phyloP scores from a whole-genome alignment of 2,888 invertebrate genomes.

The Perithous albicinctus region DNA sequence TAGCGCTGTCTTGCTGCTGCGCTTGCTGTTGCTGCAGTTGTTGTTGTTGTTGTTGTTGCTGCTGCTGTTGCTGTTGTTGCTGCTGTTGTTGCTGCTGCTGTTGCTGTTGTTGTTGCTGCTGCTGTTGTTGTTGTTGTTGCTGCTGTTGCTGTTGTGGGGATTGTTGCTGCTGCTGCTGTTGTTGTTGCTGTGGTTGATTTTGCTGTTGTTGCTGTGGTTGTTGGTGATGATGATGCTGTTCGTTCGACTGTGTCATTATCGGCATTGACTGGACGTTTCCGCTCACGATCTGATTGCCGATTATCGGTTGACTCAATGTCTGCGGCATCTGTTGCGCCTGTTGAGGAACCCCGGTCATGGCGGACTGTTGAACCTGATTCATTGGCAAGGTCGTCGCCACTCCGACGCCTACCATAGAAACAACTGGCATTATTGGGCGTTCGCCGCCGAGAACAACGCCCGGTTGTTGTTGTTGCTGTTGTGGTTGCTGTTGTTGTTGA shows the following conservation, averaged over 20 bases:
- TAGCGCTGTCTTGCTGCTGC: slow-evolving; percentile 68
- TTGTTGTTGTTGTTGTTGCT: slow-evolving; percentile 78
- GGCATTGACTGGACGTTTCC: slow-evolving; percentile 78
- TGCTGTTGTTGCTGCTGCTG: slow-evolving; percentile 66
- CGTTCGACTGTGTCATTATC: slow-evolving; percentile 74
- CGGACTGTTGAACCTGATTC: slow-evolving; percentile 79
- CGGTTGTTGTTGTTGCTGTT: slow-evolving; percentile 78
- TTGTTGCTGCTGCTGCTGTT: slow-evolving; percentile 75
- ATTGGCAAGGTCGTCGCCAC: slow-evolving; percentile 81
- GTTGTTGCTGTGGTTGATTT: slow-evolving; percentile 78
- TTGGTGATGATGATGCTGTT: slow-evolving; percentile 70
- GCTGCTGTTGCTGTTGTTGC: slow-evolving; percentile 77
- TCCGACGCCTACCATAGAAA: slow-evolving; percentile 86
- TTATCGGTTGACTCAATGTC: slow-evolving; percentile 79
- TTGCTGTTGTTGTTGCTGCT: slow-evolving; percentile 74
- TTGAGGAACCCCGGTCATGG: slow-evolving; percentile 75
- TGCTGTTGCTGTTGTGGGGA: slow-evolving; percentile 77
- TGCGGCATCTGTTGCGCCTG: slow-evolving; percentile 78
- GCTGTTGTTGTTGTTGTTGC: slow-evolving; percentile 80
- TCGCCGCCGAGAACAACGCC: slow-evolving; percentile 84
- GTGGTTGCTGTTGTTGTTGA: slow-evolving; percentile 85
- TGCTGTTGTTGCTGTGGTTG: slow-evolving; percentile 79
- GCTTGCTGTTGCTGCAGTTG: slow-evolving; percentile 77
- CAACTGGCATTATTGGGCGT: slow-evolving; percentile 88
- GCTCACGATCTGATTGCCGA: slow-evolving; percentile 80